A percentile compares a stretch with the other conserved stretches of the same genome.
These are phyloP conservation scores for Loris lydekkerianus DNA, from an alignment of 2,797 vertebrate species.

Conservation along the genomic window DNA sequence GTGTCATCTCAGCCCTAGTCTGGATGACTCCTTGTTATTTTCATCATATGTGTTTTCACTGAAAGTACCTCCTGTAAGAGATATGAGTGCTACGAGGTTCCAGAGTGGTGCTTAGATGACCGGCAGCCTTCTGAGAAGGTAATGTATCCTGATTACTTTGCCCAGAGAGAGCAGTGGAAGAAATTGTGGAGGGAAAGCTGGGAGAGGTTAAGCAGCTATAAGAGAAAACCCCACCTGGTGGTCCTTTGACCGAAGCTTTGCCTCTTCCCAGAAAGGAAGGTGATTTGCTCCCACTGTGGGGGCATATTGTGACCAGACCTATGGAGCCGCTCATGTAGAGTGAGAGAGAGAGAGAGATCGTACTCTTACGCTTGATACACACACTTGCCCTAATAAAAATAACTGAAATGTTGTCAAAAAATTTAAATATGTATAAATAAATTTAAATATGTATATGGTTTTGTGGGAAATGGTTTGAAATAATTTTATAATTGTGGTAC, in stretches of 20 bases:
- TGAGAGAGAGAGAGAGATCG: not conserved
- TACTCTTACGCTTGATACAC: not conserved
- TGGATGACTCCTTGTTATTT: no score
- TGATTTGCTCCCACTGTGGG: conserved; percentile 96
- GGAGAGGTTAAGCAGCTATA: conserved; percentile 95
- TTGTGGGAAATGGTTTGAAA: conserved; percentile 69
- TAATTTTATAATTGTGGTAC: conserved; percentile 50
- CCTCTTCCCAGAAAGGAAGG: conserved; percentile 95
- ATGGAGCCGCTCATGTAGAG: conserved; percentile 90
- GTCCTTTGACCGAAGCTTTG: conserved; percentile 91
- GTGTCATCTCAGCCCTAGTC: no score
- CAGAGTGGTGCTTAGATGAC: conserved; percentile 94
- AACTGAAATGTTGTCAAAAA: not conserved
- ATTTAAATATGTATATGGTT: conserved; percentile 47
- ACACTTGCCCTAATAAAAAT: conserved; percentile 81
- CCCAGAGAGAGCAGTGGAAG: conserved; percentile 98
- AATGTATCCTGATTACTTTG: conserved; percentile 97
- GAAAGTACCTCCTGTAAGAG: no score
- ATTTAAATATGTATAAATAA: not conserved
- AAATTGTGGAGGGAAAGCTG: conserved; percentile 94
- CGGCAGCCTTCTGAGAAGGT: conserved; percentile 99
- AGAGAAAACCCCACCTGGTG: conserved; percentile 91
- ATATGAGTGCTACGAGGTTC: conserved; percentile 86
- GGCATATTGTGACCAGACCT: conserved; percentile 95
- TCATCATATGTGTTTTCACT: no score